Percentiles rank a stretch among this genome's conserved stretches.
Evolutionary conservation across 2,797 vertebrate genomes (phyloP).

Genomic region (Crypturellus tataupa): DNA sequence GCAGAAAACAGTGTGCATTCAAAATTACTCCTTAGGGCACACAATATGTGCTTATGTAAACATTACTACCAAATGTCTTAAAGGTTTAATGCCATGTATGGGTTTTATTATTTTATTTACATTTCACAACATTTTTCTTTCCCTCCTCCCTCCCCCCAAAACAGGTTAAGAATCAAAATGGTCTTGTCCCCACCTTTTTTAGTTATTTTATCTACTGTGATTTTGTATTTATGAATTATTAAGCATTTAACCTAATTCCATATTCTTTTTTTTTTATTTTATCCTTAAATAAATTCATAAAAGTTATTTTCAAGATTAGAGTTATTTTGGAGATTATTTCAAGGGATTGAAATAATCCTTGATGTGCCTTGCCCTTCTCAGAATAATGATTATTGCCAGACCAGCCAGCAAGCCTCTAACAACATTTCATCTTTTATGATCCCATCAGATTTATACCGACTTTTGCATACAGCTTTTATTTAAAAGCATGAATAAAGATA

Average conservation of each 20-base stretch:
- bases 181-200: not conserved
- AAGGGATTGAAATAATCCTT: conserved; percentile 37
- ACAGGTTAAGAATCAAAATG: not conserved
- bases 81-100: not conserved
- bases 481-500: conserved; percentile 33
- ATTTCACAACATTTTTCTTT: not conserved
- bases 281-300: conserved; percentile 46
- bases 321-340: conserved; percentile 59
- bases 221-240: not conserved
- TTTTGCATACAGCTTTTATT: conserved; percentile 46
- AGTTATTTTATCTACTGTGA: not conserved
- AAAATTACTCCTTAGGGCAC: not conserved
- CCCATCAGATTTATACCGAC: conserved; percentile 22
- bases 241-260: conserved; percentile 33
- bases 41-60: not conserved
- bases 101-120: not conserved
- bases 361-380: conserved; percentile 17
- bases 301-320: conserved; percentile 65
- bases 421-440: conserved; percentile 21
- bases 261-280: not conserved
- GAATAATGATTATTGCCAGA: conserved; percentile 25
- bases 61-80: not conserved
- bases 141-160: not conserved
- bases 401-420: conserved; percentile 17
- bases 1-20: not conserved